phyloP scores from a whole-genome alignment of 2,797 vertebrate genomes.

The Muscicapa striata region DNA sequence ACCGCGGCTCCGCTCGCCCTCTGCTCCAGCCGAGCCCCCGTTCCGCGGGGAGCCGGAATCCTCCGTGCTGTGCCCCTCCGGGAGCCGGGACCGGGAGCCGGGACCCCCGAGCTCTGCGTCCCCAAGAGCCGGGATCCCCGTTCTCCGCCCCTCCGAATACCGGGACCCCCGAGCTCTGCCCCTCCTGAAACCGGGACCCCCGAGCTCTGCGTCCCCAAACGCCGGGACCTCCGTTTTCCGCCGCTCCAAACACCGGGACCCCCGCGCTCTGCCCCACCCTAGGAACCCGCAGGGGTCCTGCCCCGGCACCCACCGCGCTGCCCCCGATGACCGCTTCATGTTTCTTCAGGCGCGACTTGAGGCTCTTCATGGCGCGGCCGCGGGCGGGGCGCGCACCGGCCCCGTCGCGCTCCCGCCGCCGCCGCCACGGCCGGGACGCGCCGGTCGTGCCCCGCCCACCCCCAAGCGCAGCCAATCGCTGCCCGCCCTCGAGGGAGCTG shows the following conservation, averaged over 20 bases:
- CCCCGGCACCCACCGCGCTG: slow-evolving; percentile 49
- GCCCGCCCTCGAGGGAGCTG: accelerated
- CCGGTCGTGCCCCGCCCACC: not conserved
- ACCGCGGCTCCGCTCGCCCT: not conserved
- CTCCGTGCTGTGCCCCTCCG: too few species aligned
- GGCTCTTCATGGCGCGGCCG: slow-evolving; percentile 72
- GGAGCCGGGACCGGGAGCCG: too few species aligned
- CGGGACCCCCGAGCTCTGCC: too few species aligned
- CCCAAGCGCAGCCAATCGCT: not conserved
- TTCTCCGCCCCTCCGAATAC: too few species aligned
- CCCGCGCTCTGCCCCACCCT: not conserved
- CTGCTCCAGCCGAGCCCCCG: not conserved
- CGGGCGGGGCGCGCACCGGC: not conserved
- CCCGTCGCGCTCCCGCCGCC: not conserved
- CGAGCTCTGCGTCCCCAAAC: too few species aligned
- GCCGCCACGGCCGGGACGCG: not conserved
- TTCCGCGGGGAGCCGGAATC: too few species aligned
- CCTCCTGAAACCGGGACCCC: too few species aligned
- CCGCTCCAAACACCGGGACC: too few species aligned
- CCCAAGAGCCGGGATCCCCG: too few species aligned
- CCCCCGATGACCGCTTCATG: slow-evolving; percentile 60
- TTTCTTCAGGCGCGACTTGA: slow-evolving; percentile 73
- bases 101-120: too few species aligned
- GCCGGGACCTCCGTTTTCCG: too few species aligned
- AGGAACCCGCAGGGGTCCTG: not conserved